These are phyloP conservation scores for Oscheius sp. DNA, from an alignment of 1,140 invertebrate genomes.

Conservation along the genomic window DNA sequence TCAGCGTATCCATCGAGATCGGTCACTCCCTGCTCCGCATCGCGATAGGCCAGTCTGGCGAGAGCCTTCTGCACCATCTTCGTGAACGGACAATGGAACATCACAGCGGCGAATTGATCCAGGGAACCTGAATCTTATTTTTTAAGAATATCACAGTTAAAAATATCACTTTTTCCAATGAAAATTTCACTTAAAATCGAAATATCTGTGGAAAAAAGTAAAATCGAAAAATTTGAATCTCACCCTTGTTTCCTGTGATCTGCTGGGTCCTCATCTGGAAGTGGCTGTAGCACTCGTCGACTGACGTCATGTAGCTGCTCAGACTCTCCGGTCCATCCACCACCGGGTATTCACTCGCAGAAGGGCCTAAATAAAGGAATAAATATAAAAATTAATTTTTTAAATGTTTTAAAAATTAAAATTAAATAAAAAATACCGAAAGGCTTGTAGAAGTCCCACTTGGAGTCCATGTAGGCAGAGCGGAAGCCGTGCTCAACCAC, in stretches of 20 bases:
- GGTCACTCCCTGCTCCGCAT: slow-evolving; percentile 64
- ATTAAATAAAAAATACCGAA: slow-evolving; percentile 5
- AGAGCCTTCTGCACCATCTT: slow-evolving; percentile 96
- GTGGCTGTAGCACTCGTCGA: slow-evolving; percentile 13
- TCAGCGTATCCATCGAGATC: slow-evolving; percentile 65
- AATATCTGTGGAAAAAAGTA: background rate
- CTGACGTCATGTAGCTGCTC: slow-evolving; percentile 78
- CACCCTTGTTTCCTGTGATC: slow-evolving; percentile 5
- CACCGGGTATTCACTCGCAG: slow-evolving; percentile 88
- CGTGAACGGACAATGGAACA: slow-evolving; percentile 96
- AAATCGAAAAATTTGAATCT: no score
- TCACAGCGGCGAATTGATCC: slow-evolving; percentile 76
- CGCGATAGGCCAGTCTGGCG: slow-evolving; percentile 81
- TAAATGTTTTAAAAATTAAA: background rate
- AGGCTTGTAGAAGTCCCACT: slow-evolving; percentile 98
- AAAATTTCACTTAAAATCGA: background rate
- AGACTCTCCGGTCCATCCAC: slow-evolving; percentile 94
- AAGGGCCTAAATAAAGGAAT: slow-evolving; percentile 65
- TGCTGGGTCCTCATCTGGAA: background rate
- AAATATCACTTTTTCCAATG: background rate
- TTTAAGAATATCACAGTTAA: background rate
- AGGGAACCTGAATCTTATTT: slow-evolving; percentile 13
- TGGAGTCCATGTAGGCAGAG: slow-evolving; percentile 84
- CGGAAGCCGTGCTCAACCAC: slow-evolving; percentile 43
- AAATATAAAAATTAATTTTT: no score